These are phyloP conservation scores for Balaeniceps rex DNA, from an alignment of 2,113 vertebrate genomes.

Conservation along the genomic window DNA sequence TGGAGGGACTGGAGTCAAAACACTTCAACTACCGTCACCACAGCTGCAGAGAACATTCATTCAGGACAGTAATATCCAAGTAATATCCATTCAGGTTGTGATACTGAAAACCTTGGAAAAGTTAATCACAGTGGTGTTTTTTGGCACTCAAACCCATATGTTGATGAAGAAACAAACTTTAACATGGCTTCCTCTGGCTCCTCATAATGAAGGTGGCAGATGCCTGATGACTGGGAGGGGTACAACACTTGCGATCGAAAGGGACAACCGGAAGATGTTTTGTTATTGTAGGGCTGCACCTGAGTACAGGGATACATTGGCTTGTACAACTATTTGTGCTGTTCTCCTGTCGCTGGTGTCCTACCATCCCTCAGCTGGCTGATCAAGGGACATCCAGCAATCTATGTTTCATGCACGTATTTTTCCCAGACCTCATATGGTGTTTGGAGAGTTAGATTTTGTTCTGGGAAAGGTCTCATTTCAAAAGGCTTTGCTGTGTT, in stretches of 20 bases:
- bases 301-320: neutral
- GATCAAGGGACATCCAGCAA: neutral
- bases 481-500: neutral
- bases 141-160: neutral
- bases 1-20: neutral
- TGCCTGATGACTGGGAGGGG: neutral
- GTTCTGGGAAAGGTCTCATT: neutral
- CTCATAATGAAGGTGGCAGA: neutral
- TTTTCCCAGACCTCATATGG: neutral
- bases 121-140: neutral
- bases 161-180: neutral
- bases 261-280: neutral
- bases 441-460: neutral
- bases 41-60: neutral
- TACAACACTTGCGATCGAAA: neutral
- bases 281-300: neutral
- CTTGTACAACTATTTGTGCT: neutral
- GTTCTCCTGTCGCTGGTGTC: neutral
- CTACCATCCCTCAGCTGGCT: neutral
- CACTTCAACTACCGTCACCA: neutral
- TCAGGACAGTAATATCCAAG: neutral
- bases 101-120: neutral
- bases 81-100: neutral
- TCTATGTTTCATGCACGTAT: rapidly evolving
- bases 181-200: neutral